Evolutionary conservation across 2,797 vertebrate species (phyloP).

Genomic region (Crocidura indochinensis): DNA sequence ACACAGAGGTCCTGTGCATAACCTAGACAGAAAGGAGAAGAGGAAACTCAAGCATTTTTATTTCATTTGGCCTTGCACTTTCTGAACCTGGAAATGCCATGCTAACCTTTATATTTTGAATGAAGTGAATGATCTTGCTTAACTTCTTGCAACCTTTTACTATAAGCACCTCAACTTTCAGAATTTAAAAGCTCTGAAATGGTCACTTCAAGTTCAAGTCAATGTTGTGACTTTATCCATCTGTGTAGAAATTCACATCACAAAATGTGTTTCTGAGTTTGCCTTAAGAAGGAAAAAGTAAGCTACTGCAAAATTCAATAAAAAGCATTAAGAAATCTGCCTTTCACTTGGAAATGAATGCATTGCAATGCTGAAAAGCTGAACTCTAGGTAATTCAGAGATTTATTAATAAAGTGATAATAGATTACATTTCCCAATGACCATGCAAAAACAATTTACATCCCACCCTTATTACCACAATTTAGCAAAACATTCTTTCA

Average conservation of each 20-base stretch:
- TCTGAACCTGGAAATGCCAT: conserved; percentile 54
- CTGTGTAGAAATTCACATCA: neutral
- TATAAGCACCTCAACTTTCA: conserved; percentile 15
- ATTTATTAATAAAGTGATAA: conserved; percentile 18
- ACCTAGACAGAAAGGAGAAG: conserved; percentile 5
- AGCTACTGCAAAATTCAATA: conserved; percentile 1
- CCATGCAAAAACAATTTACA: neutral
- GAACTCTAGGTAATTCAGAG: conserved; percentile 14
- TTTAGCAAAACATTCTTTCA: conserved; percentile 22
- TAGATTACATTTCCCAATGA: neutral
- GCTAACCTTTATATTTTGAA: conserved; percentile 47
- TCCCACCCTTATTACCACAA: neutral
- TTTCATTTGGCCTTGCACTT: conserved; percentile 20
- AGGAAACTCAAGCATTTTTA: neutral
- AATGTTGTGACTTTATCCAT: neutral
- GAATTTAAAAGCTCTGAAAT: conserved; percentile 49
- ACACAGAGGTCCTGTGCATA: neutral
- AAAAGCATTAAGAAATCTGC: conserved; percentile 22
- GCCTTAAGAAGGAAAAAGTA: conserved; percentile 17
- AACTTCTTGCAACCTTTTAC: neutral
- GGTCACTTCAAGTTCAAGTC: conserved; percentile 44
- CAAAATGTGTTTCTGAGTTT: conserved; percentile 25
- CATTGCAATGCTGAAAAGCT: neutral
- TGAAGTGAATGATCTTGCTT: conserved; percentile 14
- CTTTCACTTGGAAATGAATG: conserved; percentile 3